These are phyloP conservation scores for Cottus gobio DNA, from an alignment of 2,113 vertebrate genomes.

Conservation along the genomic window DNA sequence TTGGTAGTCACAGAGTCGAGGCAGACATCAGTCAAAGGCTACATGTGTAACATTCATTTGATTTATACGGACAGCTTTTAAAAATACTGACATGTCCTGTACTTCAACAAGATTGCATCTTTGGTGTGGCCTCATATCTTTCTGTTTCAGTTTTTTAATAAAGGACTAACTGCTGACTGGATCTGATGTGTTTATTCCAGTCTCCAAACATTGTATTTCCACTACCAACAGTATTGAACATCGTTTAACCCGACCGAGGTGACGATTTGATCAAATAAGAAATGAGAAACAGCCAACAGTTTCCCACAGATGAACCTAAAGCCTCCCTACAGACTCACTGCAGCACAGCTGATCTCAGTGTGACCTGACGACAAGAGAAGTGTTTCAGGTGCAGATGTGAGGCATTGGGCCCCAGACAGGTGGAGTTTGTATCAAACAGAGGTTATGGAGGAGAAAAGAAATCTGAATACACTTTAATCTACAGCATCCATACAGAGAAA, in stretches of 20 bases:
- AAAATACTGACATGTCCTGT: constrained; percentile 52
- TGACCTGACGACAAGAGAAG: too few species aligned
- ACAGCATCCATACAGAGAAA: background rate
- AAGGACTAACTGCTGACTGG: constrained; percentile 65
- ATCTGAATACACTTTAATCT: background rate
- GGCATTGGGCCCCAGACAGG: too few species aligned
- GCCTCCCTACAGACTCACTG: too few species aligned
- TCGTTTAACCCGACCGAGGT: background rate
- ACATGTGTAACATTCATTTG: constrained; percentile 44
- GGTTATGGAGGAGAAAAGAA: background rate
- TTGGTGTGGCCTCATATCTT: constrained; percentile 78
- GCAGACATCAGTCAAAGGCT: constrained; percentile 31
- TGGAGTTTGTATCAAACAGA: too few species aligned
- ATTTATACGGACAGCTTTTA: constrained; percentile 41
- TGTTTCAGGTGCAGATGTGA: too few species aligned
- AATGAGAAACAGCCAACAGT: background rate
- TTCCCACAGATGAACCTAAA: background rate
- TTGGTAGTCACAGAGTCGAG: constrained; percentile 30
- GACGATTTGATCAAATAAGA: background rate
- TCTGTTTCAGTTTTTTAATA: constrained; percentile 83
- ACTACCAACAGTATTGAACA: background rate
- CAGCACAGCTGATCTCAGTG: too few species aligned
- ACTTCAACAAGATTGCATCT: constrained; percentile 62
- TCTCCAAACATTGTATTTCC: background rate
- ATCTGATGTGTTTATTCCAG: background rate